Evolutionary conservation across 2,113 vertebrate genomes (phyloP).

Genomic region (Pionites leucogaster): DNA sequence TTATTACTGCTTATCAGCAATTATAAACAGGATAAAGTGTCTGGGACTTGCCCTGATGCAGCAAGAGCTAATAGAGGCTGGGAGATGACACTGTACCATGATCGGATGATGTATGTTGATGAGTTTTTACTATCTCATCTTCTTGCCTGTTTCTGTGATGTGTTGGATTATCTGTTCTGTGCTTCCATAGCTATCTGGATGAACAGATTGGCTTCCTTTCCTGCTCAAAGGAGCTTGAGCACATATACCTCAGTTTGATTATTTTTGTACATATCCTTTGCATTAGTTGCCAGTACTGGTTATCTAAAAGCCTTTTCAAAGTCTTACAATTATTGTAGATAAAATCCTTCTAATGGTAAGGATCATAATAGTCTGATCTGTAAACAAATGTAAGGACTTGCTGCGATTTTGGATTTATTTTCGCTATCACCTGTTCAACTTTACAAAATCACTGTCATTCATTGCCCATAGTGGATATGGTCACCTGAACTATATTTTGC

Average conservation of each 20-base stretch:
- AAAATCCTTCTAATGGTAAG: slow-evolving; percentile 20
- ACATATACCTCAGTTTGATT: neutral
- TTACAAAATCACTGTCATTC: neutral
- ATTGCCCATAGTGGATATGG: neutral
- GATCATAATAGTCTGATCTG: neutral
- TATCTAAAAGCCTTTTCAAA: slow-evolving; percentile 6
- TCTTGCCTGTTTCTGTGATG: slow-evolving; percentile 69
- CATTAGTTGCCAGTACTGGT: neutral
- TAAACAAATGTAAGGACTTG: neutral
- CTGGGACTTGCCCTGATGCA: slow-evolving; percentile 66
- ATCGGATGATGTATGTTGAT: slow-evolving; percentile 76
- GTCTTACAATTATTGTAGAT: slow-evolving; percentile 29
- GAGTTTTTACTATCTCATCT: slow-evolving; percentile 69
- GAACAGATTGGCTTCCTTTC: slow-evolving; percentile 45
- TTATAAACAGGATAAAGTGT: slow-evolving; percentile 80
- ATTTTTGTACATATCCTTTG: neutral
- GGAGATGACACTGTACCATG: slow-evolving; percentile 40
- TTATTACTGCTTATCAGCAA: slow-evolving; percentile 83
- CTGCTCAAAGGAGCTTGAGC: slow-evolving; percentile 4
- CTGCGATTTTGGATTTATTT: neutral
- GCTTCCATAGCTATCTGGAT: slow-evolving; percentile 26
- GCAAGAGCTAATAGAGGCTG: slow-evolving; percentile 66
- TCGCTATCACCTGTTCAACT: neutral
- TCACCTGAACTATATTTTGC: neutral
- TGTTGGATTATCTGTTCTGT: slow-evolving; percentile 61